Evolutionary conservation across 2,113 vertebrate species (phyloP).

Genomic region (Dromas ardeola): DNA sequence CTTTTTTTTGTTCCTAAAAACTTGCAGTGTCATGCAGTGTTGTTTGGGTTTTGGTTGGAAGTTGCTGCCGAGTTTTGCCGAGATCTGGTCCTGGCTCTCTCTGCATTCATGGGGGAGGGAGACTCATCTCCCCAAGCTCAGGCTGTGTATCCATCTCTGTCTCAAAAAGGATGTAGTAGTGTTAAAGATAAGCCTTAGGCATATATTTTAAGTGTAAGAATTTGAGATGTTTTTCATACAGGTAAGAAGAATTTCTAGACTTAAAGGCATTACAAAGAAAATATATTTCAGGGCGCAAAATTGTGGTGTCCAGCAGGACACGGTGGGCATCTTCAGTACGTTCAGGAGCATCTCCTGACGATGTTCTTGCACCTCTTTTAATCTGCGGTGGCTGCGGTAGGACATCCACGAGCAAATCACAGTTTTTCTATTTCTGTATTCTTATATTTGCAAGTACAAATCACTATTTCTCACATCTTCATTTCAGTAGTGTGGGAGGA

Average conservation of each 20-base stretch:
- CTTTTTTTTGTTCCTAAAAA: background rate
- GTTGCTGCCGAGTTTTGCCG: background rate
- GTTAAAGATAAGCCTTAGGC: background rate
- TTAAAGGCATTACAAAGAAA: background rate
- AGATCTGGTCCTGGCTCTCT: background rate
- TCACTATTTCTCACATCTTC: background rate
- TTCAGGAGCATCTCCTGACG: background rate
- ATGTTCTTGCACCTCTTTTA: background rate
- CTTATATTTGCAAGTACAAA: background rate
- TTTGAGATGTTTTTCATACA: background rate
- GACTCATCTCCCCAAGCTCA: background rate
- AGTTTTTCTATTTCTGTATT: background rate
- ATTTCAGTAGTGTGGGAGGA: background rate
- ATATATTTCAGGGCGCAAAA: background rate
- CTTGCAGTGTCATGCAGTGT: accelerated
- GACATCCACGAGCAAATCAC: background rate
- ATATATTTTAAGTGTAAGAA: background rate
- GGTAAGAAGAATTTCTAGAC: background rate
- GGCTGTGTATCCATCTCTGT: accelerated
- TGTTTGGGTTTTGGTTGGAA: background rate
- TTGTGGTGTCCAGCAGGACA: background rate
- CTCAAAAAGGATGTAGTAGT: background rate
- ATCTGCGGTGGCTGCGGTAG: background rate
- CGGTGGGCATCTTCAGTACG: background rate
- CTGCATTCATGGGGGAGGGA: background rate